These are phyloP conservation scores for Drosophila mauritiana DNA, from an alignment of 1,140 invertebrate species.

Conservation along the genomic window DNA sequence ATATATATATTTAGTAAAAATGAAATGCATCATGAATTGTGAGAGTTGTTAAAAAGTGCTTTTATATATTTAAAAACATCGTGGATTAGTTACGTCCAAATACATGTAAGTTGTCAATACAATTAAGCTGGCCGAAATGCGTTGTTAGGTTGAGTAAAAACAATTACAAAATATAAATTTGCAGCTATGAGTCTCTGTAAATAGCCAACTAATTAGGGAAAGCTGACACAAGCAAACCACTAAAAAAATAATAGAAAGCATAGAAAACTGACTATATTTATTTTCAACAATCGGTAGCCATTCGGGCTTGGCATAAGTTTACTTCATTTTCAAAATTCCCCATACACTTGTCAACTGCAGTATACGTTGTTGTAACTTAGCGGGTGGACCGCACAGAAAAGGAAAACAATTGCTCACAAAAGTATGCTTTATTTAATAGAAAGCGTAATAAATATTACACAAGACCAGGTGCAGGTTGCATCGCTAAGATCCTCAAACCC, in stretches of 20 bases:
- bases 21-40: not conserved
- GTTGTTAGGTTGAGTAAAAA: too few relatives aligned
- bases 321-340: conserved; percentile 11
- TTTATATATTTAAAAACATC: conserved; percentile 7
- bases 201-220: too few relatives aligned
- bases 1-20: not conserved
- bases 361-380: conserved; percentile 29
- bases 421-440: conserved; percentile 71
- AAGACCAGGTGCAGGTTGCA: conserved; percentile 65
- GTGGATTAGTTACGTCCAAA: not conserved
- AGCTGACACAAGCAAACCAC: not conserved
- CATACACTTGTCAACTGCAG: conserved; percentile 56
- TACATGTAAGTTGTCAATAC: conserved; percentile 43
- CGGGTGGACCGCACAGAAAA: conserved; percentile 9
- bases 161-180: not conserved
- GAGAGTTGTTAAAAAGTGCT: conserved; percentile 34
- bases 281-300: not conserved
- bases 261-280: not conserved
- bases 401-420: conserved; percentile 47
- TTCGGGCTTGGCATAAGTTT: not conserved
- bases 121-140: not conserved
- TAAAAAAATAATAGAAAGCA: not conserved
- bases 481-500: conserved; percentile 20
- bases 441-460: conserved; percentile 79
- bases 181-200: too few relatives aligned